Evolutionary conservation across 2,113 vertebrate species (phyloP).

Genomic region (Saccopteryx leptura): DNA sequence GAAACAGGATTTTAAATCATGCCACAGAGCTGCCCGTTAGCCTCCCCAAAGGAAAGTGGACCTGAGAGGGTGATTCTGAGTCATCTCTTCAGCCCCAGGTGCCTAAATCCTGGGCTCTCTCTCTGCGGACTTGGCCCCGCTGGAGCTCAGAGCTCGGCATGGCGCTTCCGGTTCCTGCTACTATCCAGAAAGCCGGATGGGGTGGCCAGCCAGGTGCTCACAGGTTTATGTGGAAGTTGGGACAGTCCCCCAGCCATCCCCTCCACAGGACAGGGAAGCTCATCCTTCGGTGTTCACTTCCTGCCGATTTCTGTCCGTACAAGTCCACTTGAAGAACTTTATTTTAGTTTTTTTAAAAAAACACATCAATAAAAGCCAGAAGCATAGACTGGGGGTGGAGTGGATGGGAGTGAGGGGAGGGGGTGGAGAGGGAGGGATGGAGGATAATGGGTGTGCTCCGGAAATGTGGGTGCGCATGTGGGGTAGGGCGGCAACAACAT

Average conservation of each 20-base stretch:
- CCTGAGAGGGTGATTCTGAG: not conserved
- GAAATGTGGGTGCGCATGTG: not conserved
- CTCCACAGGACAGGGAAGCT: too few relatives aligned
- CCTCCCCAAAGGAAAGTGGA: not conserved
- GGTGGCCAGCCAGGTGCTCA: rapidly evolving
- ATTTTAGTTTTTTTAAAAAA: slow-evolving; percentile 2
- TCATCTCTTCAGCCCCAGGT: too few relatives aligned
- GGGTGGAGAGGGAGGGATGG: not conserved
- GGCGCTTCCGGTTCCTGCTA: rapidly evolving
- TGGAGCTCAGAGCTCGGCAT: too few relatives aligned
- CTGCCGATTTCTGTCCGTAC: not conserved
- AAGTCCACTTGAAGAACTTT: not conserved
- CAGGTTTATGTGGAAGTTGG: too few relatives aligned
- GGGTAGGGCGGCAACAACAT: rapidly evolving
- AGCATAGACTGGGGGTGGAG: not conserved
- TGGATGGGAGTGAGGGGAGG: not conserved
- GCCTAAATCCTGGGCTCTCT: not conserved
- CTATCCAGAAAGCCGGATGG: not conserved
- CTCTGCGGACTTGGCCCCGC: rapidly evolving
- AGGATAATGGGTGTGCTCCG: not conserved
- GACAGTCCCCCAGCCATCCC: not conserved
- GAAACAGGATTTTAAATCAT: not conserved
- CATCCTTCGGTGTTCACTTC: not conserved
- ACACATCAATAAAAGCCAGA: not conserved
- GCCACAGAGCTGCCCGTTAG: not conserved